A percentile compares a stretch with the other conserved stretches of the same genome.
Conservation (phyloP, 2,797 vertebrate species). For the Rhinichthys osculus region DNA sequence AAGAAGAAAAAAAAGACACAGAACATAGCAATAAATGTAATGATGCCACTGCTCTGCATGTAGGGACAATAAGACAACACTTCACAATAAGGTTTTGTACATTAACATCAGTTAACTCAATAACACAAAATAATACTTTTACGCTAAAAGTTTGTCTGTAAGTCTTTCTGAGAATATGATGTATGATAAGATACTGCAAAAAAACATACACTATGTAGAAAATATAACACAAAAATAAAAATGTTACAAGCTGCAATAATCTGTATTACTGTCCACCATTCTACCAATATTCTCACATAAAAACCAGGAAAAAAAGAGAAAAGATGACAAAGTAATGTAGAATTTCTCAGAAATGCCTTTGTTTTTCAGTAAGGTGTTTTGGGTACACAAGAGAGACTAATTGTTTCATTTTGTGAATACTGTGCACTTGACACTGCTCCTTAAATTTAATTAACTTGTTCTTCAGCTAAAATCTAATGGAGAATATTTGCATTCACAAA, state of each 20-base stretch:
- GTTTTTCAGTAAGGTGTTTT: neutral
- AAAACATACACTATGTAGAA: neutral
- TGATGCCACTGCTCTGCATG: neutral
- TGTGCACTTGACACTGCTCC: slow-evolving; percentile 14
- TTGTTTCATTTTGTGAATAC: slow-evolving; percentile 33
- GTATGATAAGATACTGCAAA: neutral
- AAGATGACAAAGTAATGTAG: neutral
- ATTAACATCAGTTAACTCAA: neutral
- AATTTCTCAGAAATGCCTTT: neutral
- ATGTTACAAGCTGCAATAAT: neutral
- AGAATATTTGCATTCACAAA: slow-evolving; percentile 32
- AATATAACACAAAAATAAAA: neutral
- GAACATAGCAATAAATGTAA: slow-evolving; percentile 9
- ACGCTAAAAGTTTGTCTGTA: too few relatives aligned
- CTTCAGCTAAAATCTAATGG: slow-evolving; percentile 23
- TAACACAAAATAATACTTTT: neutral
- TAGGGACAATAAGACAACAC: neutral
- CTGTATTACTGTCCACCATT: neutral
- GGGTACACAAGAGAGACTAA: neutral
- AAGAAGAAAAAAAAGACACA: neutral
- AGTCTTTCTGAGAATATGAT: neutral
- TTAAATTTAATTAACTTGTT: slow-evolving; percentile 40
- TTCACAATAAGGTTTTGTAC: neutral
- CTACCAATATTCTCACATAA: neutral
- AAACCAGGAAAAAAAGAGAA: neutral